Evolutionary conservation across 2,797 vertebrate species (phyloP).

Genomic region (Vireo griseus): DNA sequence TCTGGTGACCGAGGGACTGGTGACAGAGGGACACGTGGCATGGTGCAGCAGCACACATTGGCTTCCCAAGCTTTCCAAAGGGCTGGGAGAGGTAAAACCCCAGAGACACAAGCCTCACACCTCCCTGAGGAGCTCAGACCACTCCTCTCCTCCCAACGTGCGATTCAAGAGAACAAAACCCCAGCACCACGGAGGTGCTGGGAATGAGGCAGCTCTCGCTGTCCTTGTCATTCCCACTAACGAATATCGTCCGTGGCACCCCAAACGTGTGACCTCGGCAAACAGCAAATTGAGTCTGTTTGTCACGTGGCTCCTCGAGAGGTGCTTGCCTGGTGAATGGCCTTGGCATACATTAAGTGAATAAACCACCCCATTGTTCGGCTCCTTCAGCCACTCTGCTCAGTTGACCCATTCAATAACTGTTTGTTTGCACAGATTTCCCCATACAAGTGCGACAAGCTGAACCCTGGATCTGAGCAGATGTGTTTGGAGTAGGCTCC

Average conservation of each 20-base stretch:
- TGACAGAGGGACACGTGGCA: accelerated
- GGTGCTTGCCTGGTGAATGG: slow-evolving; percentile 46
- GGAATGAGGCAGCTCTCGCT: accelerated
- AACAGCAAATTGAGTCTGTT: not conserved
- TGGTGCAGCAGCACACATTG: accelerated
- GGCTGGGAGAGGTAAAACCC: not conserved
- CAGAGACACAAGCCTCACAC: accelerated
- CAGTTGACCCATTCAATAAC: slow-evolving; percentile 51
- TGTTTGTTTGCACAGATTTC: slow-evolving; percentile 62
- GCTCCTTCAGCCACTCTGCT: slow-evolving; percentile 53
- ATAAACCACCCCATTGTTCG: slow-evolving; percentile 47
- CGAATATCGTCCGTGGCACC: not conserved
- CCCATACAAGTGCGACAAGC: slow-evolving; percentile 28
- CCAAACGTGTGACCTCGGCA: not conserved
- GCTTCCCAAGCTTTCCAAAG: not conserved
- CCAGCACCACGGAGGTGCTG: accelerated
- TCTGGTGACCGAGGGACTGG: not conserved
- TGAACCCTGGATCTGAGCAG: slow-evolving; percentile 51
- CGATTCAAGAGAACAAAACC: not conserved
- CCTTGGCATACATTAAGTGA: slow-evolving; percentile 59
- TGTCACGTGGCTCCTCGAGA: slow-evolving; percentile 24
- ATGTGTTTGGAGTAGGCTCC: slow-evolving; percentile 52
- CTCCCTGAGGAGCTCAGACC: not conserved
- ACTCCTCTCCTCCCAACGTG: not conserved
- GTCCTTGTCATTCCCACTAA: not conserved